phyloP scores from a whole-genome alignment of 2,888 invertebrate species.

The Vanessa cardui region DNA sequence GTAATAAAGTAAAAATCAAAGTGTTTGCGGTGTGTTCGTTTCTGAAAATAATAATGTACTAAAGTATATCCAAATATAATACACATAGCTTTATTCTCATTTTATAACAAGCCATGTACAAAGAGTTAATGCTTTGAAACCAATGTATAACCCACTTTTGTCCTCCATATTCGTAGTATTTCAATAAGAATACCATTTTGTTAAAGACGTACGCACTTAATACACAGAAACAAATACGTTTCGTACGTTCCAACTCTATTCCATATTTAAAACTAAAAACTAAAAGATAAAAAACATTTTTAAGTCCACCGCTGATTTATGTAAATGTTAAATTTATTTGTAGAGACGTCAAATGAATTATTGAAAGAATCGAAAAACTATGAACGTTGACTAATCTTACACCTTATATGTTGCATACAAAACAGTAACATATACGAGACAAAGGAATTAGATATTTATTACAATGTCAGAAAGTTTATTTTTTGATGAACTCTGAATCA shows the following conservation, averaged over 20 bases:
- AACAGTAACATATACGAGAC: neutral
- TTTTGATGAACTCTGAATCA: too few relatives aligned
- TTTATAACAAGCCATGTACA: neutral
- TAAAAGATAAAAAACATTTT: constrained; percentile 49
- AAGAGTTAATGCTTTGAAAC: constrained; percentile 2
- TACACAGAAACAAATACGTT: constrained; percentile 64
- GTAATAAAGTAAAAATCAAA: too few relatives aligned
- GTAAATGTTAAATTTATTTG: constrained; percentile 56
- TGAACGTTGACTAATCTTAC: neutral
- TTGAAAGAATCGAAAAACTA: neutral
- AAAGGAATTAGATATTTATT: neutral
- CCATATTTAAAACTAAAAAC: constrained; percentile 68
- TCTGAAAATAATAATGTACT: too few relatives aligned
- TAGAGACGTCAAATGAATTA: neutral
- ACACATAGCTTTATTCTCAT: too few relatives aligned
- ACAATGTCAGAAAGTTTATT: too few relatives aligned
- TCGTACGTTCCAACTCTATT: constrained; percentile 63
- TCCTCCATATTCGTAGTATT: constrained; percentile 51
- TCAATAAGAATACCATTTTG: constrained; percentile 69
- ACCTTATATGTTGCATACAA: constrained; percentile 1
- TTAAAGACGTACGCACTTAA: constrained; percentile 67
- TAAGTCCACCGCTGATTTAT: constrained; percentile 48
- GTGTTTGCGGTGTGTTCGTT: too few relatives aligned
- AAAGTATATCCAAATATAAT: too few relatives aligned
- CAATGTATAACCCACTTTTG: constrained; percentile 47